Base-by-base conservation (phyloP, 2,888 invertebrate genomes). In the Diarsia rubi region DNA sequence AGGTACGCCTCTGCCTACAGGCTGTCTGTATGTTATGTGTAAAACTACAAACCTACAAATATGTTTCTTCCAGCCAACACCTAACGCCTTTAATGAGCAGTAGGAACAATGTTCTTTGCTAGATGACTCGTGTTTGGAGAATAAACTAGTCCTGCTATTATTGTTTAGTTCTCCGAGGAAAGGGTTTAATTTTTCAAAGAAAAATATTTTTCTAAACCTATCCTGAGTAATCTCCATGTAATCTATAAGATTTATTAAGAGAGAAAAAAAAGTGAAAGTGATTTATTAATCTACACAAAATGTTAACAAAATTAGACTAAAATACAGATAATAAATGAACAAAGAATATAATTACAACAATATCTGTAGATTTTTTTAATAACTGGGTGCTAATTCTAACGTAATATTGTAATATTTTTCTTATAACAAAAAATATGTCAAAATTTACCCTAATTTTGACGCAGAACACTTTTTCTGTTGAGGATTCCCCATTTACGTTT, bases 401-500 rank as follows among this genome's bases (percentile, higher is more conserved):
- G n/a, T n/a, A n/a, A n/a, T n/a, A n/a, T n/a, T n/a, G n/a, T n/a
- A n/a, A n/a, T n/a, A n/a, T n/a, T 37, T 11, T 11, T 31, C 31
- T 4, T 31, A 0, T 31, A 21, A 31, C 1, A 21, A 6, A 42
- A 42, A 14, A 63, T 74, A 42, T 78, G 72, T 75, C 74, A 81
- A 75, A 70, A 76, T 75, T 67, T 19, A 60, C 76, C 70, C 72
- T 59, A 75, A 81, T 74, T 83, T 76, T 83, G 73, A 77, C 69
- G 49, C 52, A 42, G 52, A 83, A 78, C 68, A 69, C 72, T 75
- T 81, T 73, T 73, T 81, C 60, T 69, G 57, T 63, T 57, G 57
- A 75, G 52, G 69, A 73, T 72, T 79, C 31, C 59, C 2, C 47
- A 63, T 66, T 71, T 65, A 77, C 72, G 64, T 75, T 83, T 86